Evolutionary conservation across 2,797 vertebrate species (phyloP), one percentile per base, ranked within the genome.

Genomic region (Catamblyrhynchus diadema): DNA sequence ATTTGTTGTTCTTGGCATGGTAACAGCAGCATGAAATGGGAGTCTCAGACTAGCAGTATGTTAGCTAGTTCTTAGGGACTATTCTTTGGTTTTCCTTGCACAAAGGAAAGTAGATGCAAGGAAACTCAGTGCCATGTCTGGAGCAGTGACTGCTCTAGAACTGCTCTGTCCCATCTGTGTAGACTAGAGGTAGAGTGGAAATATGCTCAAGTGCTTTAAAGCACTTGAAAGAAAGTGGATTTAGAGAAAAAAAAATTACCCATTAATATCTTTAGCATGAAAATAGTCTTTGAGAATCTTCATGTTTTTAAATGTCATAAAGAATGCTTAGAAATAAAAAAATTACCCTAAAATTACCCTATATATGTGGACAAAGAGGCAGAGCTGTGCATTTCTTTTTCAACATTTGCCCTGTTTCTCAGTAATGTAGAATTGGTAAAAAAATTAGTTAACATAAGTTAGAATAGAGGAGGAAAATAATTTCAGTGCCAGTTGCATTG

Each of bases 341-440:
- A 32, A 30, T 28, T 17, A 62, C 27, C 25, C 17, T 59, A 16
- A 66, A 47, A 79, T 48, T 48, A 42, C 11, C 11, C 9, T 75
- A 22, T 44, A 17, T 87, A 57, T 32, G 14, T 47, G 19, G 10
- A 51, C 28, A 59, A 69, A 60, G 69, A 67, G 44, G 39, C 65
- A 61, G 37, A 39, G n/a, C 25, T 44, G 47, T 27, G 20, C 60
- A 79, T 95, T 96, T 97, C 41, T 96, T 95, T 32, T 91, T 62
- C 60, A 86, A 42, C 15, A 90, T 84, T 85, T 94, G 9, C 88
- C 86, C 69, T 70, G 82, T 96, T 97, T 96, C 93, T 64, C 86
- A 96, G 94, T 79, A 96, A 88, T 70, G 32, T 67, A 60, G 86
- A 83, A 73, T 67, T 60, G 44, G 69, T 92, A 70, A 96, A 95